A percentile compares a stretch with the other conserved stretches of the same genome.
Evolutionary conservation across 2,888 invertebrate species (phyloP).

Genomic region (Plagodis pulveraria): DNA sequence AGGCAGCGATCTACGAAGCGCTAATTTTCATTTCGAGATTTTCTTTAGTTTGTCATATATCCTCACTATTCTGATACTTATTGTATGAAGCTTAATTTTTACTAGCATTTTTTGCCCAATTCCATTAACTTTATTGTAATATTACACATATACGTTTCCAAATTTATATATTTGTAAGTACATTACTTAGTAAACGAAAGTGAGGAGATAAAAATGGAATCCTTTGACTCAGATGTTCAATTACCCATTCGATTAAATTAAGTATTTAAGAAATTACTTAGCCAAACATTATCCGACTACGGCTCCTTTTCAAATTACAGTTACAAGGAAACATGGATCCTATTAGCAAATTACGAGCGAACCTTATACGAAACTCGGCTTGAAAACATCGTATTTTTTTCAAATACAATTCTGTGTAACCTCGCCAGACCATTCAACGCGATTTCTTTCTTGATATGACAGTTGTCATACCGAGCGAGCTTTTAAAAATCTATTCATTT

Average conservation of each 20-base stretch:
- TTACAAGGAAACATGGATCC: constrained; percentile 37
- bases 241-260: constrained; percentile 6
- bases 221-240: constrained; percentile 9
- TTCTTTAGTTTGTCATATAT: no score
- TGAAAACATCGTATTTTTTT: constrained; percentile 40
- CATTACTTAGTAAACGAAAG: no score
- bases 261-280: constrained; percentile 5
- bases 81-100: no score
- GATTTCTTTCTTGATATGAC: constrained; percentile 77
- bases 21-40: no score
- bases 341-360: constrained; percentile 48
- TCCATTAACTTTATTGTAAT: no score
- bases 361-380: constrained; percentile 22
- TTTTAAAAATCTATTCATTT: constrained; percentile 80
- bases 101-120: no score
- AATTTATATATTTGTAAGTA: no score
- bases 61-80: no score
- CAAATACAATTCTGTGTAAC: constrained; percentile 47
- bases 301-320: constrained; percentile 33
- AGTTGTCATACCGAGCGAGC: constrained; percentile 70
- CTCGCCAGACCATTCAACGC: constrained; percentile 62
- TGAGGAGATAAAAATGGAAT: background rate
- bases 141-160: no score
- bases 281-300: constrained; percentile 15
- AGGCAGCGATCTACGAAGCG: no score